These are phyloP conservation scores for Phoeniculus purpureus DNA, from an alignment of 2,797 vertebrate genomes.

Conservation along the genomic window DNA sequence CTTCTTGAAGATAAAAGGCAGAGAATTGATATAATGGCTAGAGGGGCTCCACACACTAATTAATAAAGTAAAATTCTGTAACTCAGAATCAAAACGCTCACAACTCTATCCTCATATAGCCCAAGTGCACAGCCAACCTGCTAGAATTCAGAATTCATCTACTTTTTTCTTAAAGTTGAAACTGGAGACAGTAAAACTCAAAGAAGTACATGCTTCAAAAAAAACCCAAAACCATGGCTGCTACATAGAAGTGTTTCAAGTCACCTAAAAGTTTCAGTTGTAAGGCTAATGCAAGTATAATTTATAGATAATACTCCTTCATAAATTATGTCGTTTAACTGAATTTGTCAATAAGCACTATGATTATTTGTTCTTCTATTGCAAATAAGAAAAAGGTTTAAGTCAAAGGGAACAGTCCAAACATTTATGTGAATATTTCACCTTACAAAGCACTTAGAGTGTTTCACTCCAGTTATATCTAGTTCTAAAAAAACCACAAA, in stretches of 20 bases:
- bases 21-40: neutral
- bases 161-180: neutral
- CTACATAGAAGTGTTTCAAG: neutral
- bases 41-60: neutral
- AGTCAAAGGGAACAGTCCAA: neutral
- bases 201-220: neutral
- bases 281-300: neutral
- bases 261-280: neutral
- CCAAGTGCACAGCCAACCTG: neutral
- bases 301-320: neutral
- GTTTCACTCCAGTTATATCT: neutral
- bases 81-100: neutral
- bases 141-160: neutral
- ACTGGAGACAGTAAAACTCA: neutral
- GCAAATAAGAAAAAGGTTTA: neutral
- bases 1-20: slow-evolving; percentile 23
- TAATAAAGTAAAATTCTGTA: neutral
- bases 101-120: neutral
- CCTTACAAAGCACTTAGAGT: neutral
- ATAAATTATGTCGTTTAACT: neutral
- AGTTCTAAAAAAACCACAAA: neutral
- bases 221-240: neutral
- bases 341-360: neutral
- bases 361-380: neutral
- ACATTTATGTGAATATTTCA: neutral